Base-by-base conservation (phyloP, 2,888 invertebrate species). In the Ophioninae sp. region DNA sequence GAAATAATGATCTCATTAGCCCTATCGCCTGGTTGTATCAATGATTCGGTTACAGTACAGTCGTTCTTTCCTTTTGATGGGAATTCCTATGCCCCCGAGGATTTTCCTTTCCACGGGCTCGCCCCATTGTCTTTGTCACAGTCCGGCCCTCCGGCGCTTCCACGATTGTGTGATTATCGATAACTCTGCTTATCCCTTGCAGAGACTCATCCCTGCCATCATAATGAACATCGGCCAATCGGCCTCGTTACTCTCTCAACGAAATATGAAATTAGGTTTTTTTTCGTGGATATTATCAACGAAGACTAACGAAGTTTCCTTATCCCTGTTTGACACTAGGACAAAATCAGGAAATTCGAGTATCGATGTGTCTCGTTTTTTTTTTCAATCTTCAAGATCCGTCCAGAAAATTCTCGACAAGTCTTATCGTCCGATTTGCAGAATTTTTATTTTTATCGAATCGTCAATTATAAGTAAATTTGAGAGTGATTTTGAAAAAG, bases 1-100 rank as follows among this genome's bases (percentile, higher is more conserved):
- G 59, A 44, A 81, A 77, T 82, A 85, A 86, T 79, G 82, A 85
- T 86, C 85, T 86, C 84, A 82, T 85, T 86, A 84, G 80, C 78
- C 73, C 73, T 59, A 68, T 51, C 73, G 51, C 81, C 81, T 78
- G 81, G 76, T 74, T 72, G 3, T 37, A 71, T 69, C 71, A 58
- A 44, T 72, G 64, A 77, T 85, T 82, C 68, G 63, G 65, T 73
- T 75, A n/a, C 74, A 39, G 63, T 76, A 72, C 82, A 80, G 74
- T 78, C 30, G 30, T 80, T 67, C 51, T 61, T 59, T 63, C 63
- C 41, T 39, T 67, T 44, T n/a, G 44, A 30, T 65, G 23, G 58
- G 58, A 22, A 22, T 68, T 2, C 37, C 61, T 77, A 58, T 41
- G 59, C 71, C 44, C 37, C 76, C 13, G 56, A 22, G 63, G 67